These are phyloP conservation scores for Perca fluviatilis DNA, from an alignment of 2,113 vertebrate species.

Conservation along the genomic window DNA sequence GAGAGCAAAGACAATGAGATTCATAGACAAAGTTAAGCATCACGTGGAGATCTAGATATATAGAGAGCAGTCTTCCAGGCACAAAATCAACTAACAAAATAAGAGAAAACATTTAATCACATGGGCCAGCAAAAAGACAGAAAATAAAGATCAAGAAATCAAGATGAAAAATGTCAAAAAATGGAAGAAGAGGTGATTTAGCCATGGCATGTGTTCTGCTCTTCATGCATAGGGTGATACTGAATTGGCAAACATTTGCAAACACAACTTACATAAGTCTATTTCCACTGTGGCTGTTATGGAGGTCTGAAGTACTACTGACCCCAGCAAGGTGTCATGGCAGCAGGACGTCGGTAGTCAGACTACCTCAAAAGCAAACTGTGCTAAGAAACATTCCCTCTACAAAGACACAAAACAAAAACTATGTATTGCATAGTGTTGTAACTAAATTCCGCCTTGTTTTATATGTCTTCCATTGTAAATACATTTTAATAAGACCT, in stretches of 20 bases:
- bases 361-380: background rate
- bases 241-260: background rate
- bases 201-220: background rate
- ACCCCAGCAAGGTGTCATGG: background rate
- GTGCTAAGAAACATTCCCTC: background rate
- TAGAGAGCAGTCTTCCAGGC: background rate
- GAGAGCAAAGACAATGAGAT: background rate
- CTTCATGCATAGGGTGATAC: background rate
- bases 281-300: background rate
- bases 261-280: background rate
- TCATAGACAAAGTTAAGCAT: constrained; percentile 31
- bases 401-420: too few species aligned
- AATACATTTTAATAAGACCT: background rate
- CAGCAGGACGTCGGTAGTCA: background rate
- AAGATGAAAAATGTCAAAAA: background rate
- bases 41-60: constrained; percentile 10
- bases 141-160: background rate
- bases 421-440: too few species aligned
- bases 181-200: background rate
- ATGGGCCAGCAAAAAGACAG: background rate
- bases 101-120: too few species aligned
- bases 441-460: background rate
- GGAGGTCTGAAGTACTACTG: background rate
- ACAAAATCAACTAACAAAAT: background rate
- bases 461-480: background rate